A percentile compares a stretch with the other conserved stretches of the same genome.
phyloP scores from a whole-genome alignment of 2,797 vertebrate species.

The Chrysolophus pictus region DNA sequence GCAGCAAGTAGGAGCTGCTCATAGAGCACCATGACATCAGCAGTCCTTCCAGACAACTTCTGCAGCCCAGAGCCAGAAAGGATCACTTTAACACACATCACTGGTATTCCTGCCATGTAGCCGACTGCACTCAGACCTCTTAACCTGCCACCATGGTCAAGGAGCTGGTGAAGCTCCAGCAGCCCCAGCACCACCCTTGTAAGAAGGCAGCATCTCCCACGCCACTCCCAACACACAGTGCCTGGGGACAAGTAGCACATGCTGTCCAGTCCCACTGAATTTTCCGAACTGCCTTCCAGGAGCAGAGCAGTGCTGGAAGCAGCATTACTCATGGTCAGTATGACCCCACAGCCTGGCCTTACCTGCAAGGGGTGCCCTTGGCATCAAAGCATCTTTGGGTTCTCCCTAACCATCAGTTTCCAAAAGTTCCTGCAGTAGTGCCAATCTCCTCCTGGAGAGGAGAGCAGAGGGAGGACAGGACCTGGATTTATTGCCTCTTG shows the following conservation, averaged over 20 bases:
- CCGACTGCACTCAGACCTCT: slow-evolving; percentile 16
- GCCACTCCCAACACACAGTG: rapidly evolving
- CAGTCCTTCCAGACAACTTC: background rate
- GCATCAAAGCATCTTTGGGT: background rate
- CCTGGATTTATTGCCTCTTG: background rate
- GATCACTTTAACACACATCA: slow-evolving; percentile 1
- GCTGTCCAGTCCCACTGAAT: background rate
- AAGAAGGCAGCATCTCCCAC: background rate
- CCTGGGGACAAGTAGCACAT: background rate
- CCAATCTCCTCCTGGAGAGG: background rate
- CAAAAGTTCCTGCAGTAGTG: background rate
- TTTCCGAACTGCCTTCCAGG: background rate
- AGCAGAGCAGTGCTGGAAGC: background rate
- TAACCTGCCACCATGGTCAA: background rate
- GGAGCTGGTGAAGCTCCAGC: background rate
- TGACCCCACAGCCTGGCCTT: background rate
- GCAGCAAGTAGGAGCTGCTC: background rate
- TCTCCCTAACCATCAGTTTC: background rate
- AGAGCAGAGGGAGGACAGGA: no score
- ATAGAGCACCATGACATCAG: background rate
- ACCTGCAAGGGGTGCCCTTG: background rate
- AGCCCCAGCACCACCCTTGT: rapidly evolving
- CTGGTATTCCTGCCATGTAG: background rate
- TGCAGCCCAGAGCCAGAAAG: slow-evolving; percentile 24
- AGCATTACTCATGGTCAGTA: no score